Base-by-base conservation (phyloP, 2,113 vertebrate species). In the Rostratula benghalensis region DNA sequence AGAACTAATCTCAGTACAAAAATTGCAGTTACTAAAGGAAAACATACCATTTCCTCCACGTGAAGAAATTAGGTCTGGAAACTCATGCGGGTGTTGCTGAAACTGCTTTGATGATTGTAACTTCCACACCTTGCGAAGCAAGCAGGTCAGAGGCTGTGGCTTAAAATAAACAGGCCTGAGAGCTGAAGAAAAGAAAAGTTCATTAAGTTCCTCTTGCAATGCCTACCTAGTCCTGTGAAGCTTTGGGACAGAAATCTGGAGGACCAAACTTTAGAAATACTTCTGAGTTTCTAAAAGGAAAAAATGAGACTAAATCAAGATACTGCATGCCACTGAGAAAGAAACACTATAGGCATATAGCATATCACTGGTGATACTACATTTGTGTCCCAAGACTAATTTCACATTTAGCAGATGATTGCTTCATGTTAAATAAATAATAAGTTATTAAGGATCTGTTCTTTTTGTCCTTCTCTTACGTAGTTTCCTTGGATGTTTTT, bases 31-130 rank as follows among this genome's bases (percentile, higher is more conserved):
- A 41, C 43, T 61, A 71, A 96, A 95, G 56, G 27, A 94, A 97
- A 96, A 85, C 95, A 91, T 85, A 76, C 39, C 9, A 46, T 84
- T 80, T 48, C 77, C 61, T 96, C 68, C 83, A 70, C 9, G 2
- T 83, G 31, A 75, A 96, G 93, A 97, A 96, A 94, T 96, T 27
- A 83, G 79, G 74, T 95, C 87, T 95, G 87, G 95, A 95, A 96
- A 89, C 74, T 91, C 80, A 63, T 18, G 5, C 71, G 91, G 61
- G 53, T 89, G 71, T 95, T 95, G 80, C 87, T 81, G 73, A 96
- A 68, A 81, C 48, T 73, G 51, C 93, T 97, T 96, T 97, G 95
- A 97, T 95, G 96, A 88, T 65, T 83, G 46, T 22, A 73, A 73
- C 56, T 90, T 94, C 89, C 45, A 60, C 11, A 43, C 15, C 43